Evolutionary conservation across 2,113 vertebrate species (phyloP).

Genomic region (Chascanopsetta lugubris): DNA sequence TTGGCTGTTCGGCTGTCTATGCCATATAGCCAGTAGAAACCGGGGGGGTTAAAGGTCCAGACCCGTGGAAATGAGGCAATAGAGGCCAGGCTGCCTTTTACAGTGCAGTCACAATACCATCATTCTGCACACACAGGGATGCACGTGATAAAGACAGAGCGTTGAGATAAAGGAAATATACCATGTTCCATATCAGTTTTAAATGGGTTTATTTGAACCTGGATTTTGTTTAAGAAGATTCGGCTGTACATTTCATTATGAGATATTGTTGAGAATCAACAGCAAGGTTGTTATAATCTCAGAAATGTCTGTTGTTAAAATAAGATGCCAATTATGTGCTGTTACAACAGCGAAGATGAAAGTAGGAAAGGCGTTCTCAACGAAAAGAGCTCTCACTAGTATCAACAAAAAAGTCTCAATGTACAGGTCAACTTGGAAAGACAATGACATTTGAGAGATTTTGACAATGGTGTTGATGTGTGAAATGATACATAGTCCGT

Average conservation of each 20-base stretch:
- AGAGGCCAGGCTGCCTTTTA: conserved; percentile 58
- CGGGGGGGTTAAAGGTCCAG: conserved; percentile 62
- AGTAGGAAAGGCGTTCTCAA: background rate
- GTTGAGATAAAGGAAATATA: conserved; percentile 6
- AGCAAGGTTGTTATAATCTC: background rate
- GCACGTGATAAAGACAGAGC: conserved; percentile 26
- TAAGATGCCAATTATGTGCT: too few species aligned
- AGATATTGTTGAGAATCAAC: background rate
- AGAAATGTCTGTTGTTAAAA: background rate
- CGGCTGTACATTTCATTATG: background rate
- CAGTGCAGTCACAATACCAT: conserved; percentile 63
- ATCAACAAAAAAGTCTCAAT: too few species aligned
- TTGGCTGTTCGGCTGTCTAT: conserved; percentile 71
- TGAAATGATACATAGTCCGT: too few species aligned
- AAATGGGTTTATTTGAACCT: background rate
- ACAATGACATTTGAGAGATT: too few species aligned
- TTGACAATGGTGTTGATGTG: too few species aligned
- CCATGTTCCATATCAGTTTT: background rate
- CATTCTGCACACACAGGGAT: conserved; percentile 57
- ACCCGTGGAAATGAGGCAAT: conserved; percentile 72
- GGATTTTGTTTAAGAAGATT: background rate
- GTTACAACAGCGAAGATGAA: too few species aligned
- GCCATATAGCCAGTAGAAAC: conserved; percentile 66
- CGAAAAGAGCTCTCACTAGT: background rate
- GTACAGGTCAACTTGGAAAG: too few species aligned